These are phyloP conservation scores for Drosophila carrolli DNA, from an alignment of 1,140 invertebrate species.

Conservation along the genomic window DNA sequence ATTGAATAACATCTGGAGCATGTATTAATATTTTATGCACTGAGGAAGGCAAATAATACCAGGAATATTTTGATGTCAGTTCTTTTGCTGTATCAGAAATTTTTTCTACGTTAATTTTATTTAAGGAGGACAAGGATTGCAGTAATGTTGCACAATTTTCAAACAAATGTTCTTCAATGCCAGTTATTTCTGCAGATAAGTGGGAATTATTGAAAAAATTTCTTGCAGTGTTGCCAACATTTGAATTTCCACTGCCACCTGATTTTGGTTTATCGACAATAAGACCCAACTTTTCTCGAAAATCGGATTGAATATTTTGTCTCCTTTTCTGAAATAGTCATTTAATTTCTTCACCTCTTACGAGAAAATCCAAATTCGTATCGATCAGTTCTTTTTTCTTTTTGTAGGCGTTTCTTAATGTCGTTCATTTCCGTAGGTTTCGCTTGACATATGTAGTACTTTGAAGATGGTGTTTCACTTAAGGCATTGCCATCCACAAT, in stretches of 20 bases:
- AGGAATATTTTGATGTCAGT: too few species aligned
- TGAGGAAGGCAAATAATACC: too few species aligned
- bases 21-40: too few species aligned
- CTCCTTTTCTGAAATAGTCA: neutral
- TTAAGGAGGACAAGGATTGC: too few species aligned
- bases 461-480: constrained; percentile 17
- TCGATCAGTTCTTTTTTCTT: neutral
- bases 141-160: too few species aligned
- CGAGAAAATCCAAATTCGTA: constrained; percentile 15
- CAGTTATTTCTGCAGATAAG: too few species aligned
- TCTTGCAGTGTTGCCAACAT: neutral
- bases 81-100: too few species aligned
- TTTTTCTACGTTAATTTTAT: too few species aligned
- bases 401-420: constrained; percentile 1
- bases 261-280: neutral
- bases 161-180: too few species aligned
- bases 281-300: constrained; percentile 3
- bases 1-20: too few species aligned
- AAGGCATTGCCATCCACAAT: constrained; percentile 27
- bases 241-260: constrained; percentile 2
- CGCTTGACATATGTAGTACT: constrained; percentile 24
- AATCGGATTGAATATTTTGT: neutral
- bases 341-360: neutral
- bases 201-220: too few species aligned
- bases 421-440: constrained; percentile 25